phyloP scores from a whole-genome alignment of 2,888 invertebrate species.

The Rhopalosiphum nymphaeae region DNA sequence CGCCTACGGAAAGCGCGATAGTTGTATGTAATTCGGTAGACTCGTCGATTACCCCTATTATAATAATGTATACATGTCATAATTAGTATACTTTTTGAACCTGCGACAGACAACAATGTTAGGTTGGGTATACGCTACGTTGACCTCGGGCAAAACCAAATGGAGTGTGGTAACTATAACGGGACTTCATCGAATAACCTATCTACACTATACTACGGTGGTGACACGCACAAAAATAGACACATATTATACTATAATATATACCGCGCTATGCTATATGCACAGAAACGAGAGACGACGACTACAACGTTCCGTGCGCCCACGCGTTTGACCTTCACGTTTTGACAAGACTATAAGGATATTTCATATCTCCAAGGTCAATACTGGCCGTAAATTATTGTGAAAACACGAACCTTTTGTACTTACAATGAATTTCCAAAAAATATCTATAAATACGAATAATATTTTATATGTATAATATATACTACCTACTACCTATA shows the following conservation, averaged over 20 bases:
- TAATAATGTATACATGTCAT: no score
- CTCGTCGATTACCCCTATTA: background rate
- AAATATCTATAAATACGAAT: conserved; percentile 49
- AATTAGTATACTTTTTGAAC: background rate
- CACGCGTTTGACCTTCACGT: conserved; percentile 57
- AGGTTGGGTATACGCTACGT: background rate
- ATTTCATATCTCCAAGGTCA: conserved; percentile 49
- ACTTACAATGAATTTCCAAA: background rate
- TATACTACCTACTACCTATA: background rate
- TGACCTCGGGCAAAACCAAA: conserved; percentile 60
- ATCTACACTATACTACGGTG: background rate
- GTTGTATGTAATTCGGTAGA: background rate
- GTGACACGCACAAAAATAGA: conserved; percentile 59
- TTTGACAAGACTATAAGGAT: conserved; percentile 45
- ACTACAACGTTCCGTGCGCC: conserved; percentile 50
- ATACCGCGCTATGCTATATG: background rate
- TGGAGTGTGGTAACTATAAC: conserved; percentile 25
- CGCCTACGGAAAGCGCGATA: background rate
- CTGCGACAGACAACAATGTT: background rate
- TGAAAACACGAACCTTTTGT: conserved; percentile 24
- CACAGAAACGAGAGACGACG: conserved; percentile 48
- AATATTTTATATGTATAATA: background rate
- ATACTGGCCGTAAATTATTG: conserved; percentile 44
- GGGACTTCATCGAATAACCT: background rate
- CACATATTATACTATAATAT: background rate